A percentile compares a stretch with the other conserved stretches of the same genome.
These are phyloP conservation scores for Drosophila nigromelanica DNA, from an alignment of 1,140 invertebrate species.

Conservation along the genomic window DNA sequence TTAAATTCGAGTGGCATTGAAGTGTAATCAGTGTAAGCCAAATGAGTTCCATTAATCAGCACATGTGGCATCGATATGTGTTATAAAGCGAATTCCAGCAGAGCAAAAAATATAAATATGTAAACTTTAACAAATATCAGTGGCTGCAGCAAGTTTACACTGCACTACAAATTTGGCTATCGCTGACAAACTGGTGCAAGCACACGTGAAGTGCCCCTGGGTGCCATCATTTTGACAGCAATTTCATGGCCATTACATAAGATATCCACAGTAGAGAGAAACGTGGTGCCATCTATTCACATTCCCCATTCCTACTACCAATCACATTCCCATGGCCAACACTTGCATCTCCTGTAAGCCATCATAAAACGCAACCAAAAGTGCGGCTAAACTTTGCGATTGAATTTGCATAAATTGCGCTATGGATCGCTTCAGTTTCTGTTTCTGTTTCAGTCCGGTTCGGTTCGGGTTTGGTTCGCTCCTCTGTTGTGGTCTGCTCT, in stretches of 20 bases:
- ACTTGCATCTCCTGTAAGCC: slow-evolving; percentile 47
- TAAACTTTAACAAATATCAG: not conserved
- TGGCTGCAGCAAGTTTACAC: slow-evolving; percentile 3
- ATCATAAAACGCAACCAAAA: slow-evolving; percentile 67
- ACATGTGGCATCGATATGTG: not conserved
- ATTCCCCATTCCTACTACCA: slow-evolving; percentile 5
- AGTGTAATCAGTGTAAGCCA: slow-evolving; percentile 70
- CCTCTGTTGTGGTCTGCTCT: slow-evolving; percentile 43
- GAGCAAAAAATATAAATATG: not conserved
- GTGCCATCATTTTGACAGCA: slow-evolving; percentile 32
- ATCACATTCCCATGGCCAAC: slow-evolving; percentile 27
- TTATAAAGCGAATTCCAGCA: too few relatives aligned
- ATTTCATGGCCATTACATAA: slow-evolving; percentile 44
- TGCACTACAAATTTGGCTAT: slow-evolving; percentile 20
- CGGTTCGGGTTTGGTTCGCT: slow-evolving; percentile 27
- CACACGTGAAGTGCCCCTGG: not conserved
- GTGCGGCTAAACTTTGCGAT: slow-evolving; percentile 79
- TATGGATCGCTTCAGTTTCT: slow-evolving; percentile 33
- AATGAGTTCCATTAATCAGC: slow-evolving; percentile 23
- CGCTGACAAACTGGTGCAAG: slow-evolving; percentile 23
- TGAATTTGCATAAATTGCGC: slow-evolving; percentile 83
- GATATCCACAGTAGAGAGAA: slow-evolving; percentile 7
- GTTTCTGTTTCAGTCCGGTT: slow-evolving; percentile 20
- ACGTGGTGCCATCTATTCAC: slow-evolving; percentile 21
- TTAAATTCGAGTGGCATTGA: slow-evolving; percentile 56